Percentiles rank a stretch among this genome's conserved stretches.
Evolutionary conservation across 1,140 invertebrate species (phyloP).

Genomic region (Alviniconcha marisindica): DNA sequence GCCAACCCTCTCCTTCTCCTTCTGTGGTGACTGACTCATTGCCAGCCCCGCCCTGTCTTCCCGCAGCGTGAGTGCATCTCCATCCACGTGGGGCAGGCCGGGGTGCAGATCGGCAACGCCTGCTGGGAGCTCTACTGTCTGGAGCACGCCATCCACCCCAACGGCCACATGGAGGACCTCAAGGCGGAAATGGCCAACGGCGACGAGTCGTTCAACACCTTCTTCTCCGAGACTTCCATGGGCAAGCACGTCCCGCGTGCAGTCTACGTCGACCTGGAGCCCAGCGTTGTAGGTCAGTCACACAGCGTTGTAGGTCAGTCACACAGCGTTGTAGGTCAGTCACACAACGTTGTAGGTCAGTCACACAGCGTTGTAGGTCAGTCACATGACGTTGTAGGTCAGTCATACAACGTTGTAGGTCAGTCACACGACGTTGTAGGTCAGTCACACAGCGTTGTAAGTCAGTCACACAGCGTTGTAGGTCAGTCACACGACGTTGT

Average conservation of each 20-base stretch:
- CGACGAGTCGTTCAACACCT: slow-evolving; percentile 77
- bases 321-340: not conserved
- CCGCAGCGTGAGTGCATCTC: slow-evolving; percentile 84
- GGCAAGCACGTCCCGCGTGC: slow-evolving; percentile 92
- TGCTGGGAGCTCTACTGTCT: slow-evolving; percentile 85
- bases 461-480: too few relatives aligned
- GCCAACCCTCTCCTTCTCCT: too few relatives aligned
- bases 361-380: not conserved
- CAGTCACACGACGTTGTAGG: not conserved
- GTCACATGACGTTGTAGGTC: not conserved
- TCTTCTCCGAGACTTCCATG: slow-evolving; percentile 81
- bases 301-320: not conserved
- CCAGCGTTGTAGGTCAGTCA: slow-evolving; percentile 87
- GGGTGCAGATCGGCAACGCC: slow-evolving; percentile 92
- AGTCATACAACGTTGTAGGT: not conserved
- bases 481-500: too few relatives aligned
- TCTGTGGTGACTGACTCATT: too few relatives aligned
- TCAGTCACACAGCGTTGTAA: not conserved
- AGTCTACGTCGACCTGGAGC: slow-evolving; percentile 90
- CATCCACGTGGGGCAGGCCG: slow-evolving; percentile 82
- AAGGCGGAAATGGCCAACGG: slow-evolving; percentile 76
- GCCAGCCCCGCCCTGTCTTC: too few relatives aligned
- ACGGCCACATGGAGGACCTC: slow-evolving; percentile 80
- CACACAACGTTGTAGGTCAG: not conserved
- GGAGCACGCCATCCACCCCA: slow-evolving; percentile 92